phyloP scores from a whole-genome alignment of 2,797 vertebrate species.

The Psittacula derbiana region DNA sequence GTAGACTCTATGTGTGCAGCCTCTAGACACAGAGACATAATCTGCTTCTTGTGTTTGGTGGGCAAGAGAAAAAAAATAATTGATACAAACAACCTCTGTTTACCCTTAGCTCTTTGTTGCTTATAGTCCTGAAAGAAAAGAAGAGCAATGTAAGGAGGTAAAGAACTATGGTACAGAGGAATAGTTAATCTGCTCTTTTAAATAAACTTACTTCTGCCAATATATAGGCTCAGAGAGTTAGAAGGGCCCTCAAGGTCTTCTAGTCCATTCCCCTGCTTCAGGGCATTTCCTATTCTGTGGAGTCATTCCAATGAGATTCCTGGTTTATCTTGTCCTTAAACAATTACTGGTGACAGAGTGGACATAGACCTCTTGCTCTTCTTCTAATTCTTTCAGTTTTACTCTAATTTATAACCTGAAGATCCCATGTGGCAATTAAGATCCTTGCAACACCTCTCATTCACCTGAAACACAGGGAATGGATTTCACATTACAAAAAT shows the following conservation, averaged over 20 bases:
- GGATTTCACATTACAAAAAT: not conserved
- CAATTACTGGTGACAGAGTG: not conserved
- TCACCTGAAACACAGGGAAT: not conserved
- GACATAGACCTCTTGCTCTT: not conserved
- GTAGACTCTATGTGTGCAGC: not conserved
- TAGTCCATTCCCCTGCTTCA: not conserved
- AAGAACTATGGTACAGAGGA: not conserved
- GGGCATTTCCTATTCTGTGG: not conserved
- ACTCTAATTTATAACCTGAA: not conserved
- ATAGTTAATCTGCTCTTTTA: not conserved
- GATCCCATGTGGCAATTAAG: not conserved
- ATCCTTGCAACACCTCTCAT: not conserved
- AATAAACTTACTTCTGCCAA: slow-evolving; percentile 18
- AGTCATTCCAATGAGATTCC: not conserved
- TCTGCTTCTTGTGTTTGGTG: not conserved
- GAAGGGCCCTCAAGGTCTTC: not conserved
- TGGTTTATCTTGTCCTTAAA: not conserved
- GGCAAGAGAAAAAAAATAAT: not conserved
- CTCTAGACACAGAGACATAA: not conserved
- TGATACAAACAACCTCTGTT: not conserved
- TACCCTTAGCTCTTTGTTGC: not conserved
- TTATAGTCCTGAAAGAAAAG: not conserved
- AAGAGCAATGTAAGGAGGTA: not conserved
- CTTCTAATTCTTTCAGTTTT: not conserved
- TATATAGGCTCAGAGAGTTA: not conserved